Conservation (phyloP, 2,888 invertebrate genomes). For the Tetramorium bicarinatum region DNA sequence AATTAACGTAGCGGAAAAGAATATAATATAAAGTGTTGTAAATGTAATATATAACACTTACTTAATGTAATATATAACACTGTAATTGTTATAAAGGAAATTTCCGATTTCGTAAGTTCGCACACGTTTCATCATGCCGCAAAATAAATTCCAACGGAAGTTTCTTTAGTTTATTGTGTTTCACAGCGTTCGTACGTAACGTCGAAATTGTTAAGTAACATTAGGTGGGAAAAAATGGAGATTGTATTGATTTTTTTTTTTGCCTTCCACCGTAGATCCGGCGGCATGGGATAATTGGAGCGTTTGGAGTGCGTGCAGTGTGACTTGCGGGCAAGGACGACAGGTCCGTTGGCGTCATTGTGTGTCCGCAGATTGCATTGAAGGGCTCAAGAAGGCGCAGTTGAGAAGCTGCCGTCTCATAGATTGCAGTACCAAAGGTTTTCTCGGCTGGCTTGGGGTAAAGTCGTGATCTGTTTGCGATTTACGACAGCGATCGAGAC, state of each 20-base stretch:
- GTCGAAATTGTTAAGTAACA: background rate
- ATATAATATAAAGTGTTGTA: background rate
- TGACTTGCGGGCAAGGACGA: constrained; percentile 77
- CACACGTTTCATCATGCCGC: background rate
- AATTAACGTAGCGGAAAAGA: background rate
- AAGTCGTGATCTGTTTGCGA: constrained; percentile 56
- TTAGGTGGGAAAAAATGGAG: background rate
- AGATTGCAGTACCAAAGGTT: constrained; percentile 68
- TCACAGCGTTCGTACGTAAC: background rate
- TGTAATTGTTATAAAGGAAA: background rate
- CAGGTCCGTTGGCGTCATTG: constrained; percentile 80
- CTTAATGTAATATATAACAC: too few relatives aligned
- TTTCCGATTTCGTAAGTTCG: background rate
- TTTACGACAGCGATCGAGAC: background rate
- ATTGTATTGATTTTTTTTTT: background rate
- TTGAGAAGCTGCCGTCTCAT: constrained; percentile 72
- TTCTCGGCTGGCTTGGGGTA: constrained; percentile 77
- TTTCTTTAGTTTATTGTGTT: background rate
- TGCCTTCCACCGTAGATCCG: constrained; percentile 40
- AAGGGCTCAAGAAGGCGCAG: constrained; percentile 78
- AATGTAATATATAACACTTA: background rate
- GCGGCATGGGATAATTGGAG: constrained; percentile 73
- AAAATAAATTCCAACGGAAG: background rate
- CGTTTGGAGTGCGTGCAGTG: constrained; percentile 76
- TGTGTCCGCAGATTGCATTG: constrained; percentile 62